Base-by-base conservation (phyloP, 2,888 invertebrate species). In the Fabriciana adippe region DNA sequence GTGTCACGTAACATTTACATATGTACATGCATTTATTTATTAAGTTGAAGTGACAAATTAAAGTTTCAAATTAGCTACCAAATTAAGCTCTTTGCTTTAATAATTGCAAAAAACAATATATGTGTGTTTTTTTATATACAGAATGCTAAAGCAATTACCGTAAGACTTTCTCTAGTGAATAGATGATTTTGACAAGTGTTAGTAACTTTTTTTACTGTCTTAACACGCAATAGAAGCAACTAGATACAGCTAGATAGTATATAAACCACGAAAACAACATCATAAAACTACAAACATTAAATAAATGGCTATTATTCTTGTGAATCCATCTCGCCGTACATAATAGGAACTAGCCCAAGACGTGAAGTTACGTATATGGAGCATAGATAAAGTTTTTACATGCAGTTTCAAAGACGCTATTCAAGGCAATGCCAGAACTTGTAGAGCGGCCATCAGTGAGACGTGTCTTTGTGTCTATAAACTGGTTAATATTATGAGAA, bases 391-490 rank as follows among this genome's bases (percentile, higher is more conserved):
- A 61, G 61, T 61, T 61, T 61, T 51, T 50, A 61, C 61, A n/a
- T 50, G 18, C 16, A 61, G 61, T 61, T 61, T 51, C 16, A 61
- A 55, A 64, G 64, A 55, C 45, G 56, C 55, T 64, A 56, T 56
- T 64, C 64, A 56, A 64, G 56, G 64, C 64, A 64, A 64, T 55
- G 55, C 53, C 55, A 64, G 61, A 61, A 61, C 51, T 51, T 18
- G 61, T 41, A 61, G n/a, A n/a, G 35, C 50, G 47, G 48, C 59
- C 47, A 45, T 51, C 50, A 16, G 35, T 16, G 51, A 35, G 48
- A 51, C 50, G n/a, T 57, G 50, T 61, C 61, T 61, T 61, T 61
- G 57, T 57, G 35, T 61, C 48, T 31, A 26, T 26, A 51, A 50
- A 61, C 51, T 47, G 57, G 57, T 59, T 59, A 48, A 45, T 59